A percentile compares a stretch with the other conserved stretches of the same genome.
Conservation (phyloP, 2,888 invertebrate genomes). For the Formica aserva region DNA sequence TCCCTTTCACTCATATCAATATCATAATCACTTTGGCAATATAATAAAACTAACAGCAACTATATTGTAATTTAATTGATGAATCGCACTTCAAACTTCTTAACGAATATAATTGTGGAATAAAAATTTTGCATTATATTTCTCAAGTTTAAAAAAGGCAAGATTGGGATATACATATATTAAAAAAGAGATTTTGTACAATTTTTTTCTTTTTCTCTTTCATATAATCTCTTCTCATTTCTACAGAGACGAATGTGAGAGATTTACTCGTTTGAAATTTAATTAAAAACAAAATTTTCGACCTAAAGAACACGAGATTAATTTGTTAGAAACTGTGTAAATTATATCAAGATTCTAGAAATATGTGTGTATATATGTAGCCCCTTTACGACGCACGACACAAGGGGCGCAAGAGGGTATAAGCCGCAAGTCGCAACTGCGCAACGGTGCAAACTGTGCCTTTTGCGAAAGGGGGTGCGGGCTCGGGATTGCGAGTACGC, state of each 20-base stretch:
- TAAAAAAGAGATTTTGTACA: neutral
- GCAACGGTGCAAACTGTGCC: constrained; percentile 28
- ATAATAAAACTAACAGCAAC: neutral
- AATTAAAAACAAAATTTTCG: neutral
- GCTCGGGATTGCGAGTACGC: constrained; percentile 79
- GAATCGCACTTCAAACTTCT: neutral
- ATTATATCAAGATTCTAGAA: neutral
- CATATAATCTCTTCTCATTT: neutral
- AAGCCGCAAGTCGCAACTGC: constrained; percentile 31
- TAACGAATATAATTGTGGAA: neutral
- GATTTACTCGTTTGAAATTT: neutral
- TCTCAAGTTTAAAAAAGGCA: neutral
- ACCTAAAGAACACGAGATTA: neutral
- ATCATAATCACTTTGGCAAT: neutral
- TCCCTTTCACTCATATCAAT: neutral
- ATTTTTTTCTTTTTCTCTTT: neutral
- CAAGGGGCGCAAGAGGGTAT: constrained; percentile 9
- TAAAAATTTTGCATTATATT: constrained; percentile 18
- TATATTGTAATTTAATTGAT: neutral
- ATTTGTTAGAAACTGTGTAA: neutral
- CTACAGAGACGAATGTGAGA: neutral
- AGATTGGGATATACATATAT: neutral
- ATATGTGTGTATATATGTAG: neutral
- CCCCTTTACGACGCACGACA: neutral
- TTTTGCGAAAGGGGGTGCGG: constrained; percentile 67